A percentile compares a stretch with the other conserved stretches of the same genome.
phyloP scores from a whole-genome alignment of 2,113 vertebrate genomes.

The Nicator chloris region DNA sequence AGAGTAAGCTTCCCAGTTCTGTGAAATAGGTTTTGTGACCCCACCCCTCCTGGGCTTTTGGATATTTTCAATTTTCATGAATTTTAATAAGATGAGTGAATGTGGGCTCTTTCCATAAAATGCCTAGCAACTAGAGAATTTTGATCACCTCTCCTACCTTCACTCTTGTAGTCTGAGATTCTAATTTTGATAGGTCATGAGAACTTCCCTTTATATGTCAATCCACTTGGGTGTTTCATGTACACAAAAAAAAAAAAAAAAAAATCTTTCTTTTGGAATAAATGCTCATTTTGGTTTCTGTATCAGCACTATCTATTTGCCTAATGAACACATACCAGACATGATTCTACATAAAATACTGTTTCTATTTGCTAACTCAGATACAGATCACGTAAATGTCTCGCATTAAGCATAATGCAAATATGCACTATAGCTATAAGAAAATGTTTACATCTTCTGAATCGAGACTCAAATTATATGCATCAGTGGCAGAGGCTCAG shows the following conservation, averaged over 20 bases:
- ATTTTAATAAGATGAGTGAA: conserved; percentile 50
- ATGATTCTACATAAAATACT: background rate
- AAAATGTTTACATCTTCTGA: background rate
- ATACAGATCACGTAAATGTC: background rate
- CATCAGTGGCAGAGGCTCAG: background rate
- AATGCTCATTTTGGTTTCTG: background rate
- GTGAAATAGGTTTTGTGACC: conserved; percentile 32
- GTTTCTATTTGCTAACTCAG: background rate
- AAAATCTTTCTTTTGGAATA: background rate
- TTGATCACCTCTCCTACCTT: background rate
- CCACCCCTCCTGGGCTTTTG: conserved; percentile 13
- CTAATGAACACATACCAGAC: background rate
- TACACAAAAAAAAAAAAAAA: background rate
- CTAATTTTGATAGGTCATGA: background rate
- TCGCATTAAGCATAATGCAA: background rate
- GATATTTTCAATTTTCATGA: conserved; percentile 36
- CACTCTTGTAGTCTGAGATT: background rate
- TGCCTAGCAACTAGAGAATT: conserved; percentile 21
- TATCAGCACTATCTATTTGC: background rate
- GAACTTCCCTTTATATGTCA: background rate
- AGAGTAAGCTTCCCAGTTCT: background rate
- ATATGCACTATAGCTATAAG: background rate
- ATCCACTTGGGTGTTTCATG: background rate
- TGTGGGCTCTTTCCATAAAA: background rate
- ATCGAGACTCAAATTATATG: background rate